Percentiles rank a stretch among this genome's conserved stretches.
phyloP scores from a whole-genome alignment of 1,140 invertebrate species.

The Heliconius hewitsoni region DNA sequence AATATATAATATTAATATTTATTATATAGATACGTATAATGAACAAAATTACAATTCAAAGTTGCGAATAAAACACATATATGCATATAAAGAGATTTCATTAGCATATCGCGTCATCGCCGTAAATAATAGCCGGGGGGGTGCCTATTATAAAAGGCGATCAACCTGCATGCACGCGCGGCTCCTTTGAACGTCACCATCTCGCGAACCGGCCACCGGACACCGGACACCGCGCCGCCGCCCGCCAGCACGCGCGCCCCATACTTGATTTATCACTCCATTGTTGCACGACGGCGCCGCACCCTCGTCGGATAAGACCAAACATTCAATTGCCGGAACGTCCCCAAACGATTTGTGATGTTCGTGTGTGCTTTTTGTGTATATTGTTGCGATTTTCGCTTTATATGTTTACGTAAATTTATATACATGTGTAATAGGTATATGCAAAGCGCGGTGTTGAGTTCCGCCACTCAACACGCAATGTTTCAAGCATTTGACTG shows the following conservation, averaged over 20 bases:
- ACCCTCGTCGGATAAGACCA: constrained; percentile 51
- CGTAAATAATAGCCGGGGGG: constrained; percentile 31
- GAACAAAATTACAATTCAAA: background rate
- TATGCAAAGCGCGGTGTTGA: too few species aligned
- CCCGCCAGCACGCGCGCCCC: constrained; percentile 68
- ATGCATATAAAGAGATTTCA: constrained; percentile 22
- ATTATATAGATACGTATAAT: background rate
- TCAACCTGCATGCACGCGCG: constrained; percentile 45
- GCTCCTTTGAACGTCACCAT: constrained; percentile 64
- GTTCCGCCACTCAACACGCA: too few species aligned
- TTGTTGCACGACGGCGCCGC: constrained; percentile 62
- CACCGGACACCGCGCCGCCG: constrained; percentile 49
- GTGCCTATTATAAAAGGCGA: constrained; percentile 41
- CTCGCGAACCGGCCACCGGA: constrained; percentile 48
- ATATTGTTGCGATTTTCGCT: background rate
- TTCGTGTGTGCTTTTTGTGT: background rate
- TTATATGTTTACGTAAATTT: too few species aligned
- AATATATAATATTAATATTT: too few species aligned
- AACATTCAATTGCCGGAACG: constrained; percentile 67
- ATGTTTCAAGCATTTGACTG: too few species aligned
- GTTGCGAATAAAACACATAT: background rate
- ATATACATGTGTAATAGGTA: too few species aligned
- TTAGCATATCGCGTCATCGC: constrained; percentile 37
- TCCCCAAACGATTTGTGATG: constrained; percentile 67
- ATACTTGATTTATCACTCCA: constrained; percentile 79